A percentile compares a stretch with the other conserved stretches of the same genome.
Conservation (phyloP, 2,888 invertebrate species). For the Hetaerina titia region DNA sequence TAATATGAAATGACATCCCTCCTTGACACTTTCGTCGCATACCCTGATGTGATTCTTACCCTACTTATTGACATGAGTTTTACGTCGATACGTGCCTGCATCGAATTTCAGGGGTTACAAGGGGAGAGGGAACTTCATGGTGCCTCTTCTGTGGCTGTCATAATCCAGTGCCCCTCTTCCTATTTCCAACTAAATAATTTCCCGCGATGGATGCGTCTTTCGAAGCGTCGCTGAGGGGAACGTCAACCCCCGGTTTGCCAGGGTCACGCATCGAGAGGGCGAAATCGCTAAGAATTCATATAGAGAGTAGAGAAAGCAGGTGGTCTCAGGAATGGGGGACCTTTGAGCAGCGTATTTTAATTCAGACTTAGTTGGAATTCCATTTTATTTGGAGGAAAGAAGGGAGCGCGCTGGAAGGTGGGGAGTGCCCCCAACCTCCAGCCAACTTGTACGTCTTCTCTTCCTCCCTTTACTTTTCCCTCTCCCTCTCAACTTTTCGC, state of each 20-base stretch:
- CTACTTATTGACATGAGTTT: no score
- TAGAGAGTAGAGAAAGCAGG: not conserved
- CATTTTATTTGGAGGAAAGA: constrained; percentile 34
- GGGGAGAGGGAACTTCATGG: no score
- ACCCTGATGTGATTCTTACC: no score
- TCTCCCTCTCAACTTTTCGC: not conserved
- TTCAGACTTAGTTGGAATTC: constrained; percentile 54
- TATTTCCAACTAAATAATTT: not conserved
- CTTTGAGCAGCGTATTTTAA: constrained; percentile 50
- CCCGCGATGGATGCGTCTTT: not conserved
- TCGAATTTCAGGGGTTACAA: no score
- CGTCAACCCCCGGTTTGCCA: not conserved
- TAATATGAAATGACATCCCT: no score
- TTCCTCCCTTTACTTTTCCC: not conserved
- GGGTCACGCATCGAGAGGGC: not conserved
- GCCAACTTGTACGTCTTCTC: not conserved
- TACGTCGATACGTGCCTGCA: no score
- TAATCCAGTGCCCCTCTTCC: not conserved
- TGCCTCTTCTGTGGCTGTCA: no score
- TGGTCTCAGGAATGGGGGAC: not conserved
- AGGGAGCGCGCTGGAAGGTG: not conserved
- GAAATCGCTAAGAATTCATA: not conserved
- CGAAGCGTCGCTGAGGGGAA: not conserved
- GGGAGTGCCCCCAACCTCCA: not conserved
- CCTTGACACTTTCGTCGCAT: no score